Base-by-base conservation (phyloP, 2,888 invertebrate species). In the Myopa testacea region DNA sequence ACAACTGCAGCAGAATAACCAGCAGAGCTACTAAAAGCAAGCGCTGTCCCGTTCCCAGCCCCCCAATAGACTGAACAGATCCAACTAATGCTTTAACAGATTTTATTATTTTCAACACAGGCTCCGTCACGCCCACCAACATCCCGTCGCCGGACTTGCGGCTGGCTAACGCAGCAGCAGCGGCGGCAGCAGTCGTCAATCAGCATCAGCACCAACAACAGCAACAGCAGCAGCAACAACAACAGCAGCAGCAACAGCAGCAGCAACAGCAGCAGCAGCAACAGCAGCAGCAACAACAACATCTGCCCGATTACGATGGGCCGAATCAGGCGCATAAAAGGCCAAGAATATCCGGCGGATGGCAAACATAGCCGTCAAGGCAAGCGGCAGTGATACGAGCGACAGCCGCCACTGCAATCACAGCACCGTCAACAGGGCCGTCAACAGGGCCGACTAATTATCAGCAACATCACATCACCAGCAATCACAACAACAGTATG, bases 341-440 rank as follows among this genome's bases (percentile, higher is more conserved):
- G 88, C 94, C 95, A 86, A 93, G 97, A 90, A 93, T 97, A 88
- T 92, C 93, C 77, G 97, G 97, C 88, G 94, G 95, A 80, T 98
- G 98, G 97, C 93, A 95, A 90, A 95, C 96, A 93, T 96, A 95
- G 95, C 93, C 88, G 83, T 84, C 85, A 83, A 85, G 86, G 80
- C 80, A 76, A 80, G 74, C 77, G 81, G 80, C 75, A 80, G 34
- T 78, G 73, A 82, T 69, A 79, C 80, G 82, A 83, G 62, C 82
- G 82, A 8, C 83, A 83, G 68, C 82, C 82, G 82, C 38, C 79
- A 80, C 69, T 79, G 52, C 70, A 79, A 69, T 19, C 81, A 65
- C 68, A 77, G 37, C 62, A 78, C 34, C 71, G 62, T 16, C 34
- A 6, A 50, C 81, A 86, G 38, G 70, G 68, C 34, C 71, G 62